These are phyloP conservation scores for Rattus norvegicus DNA, from an alignment of 2,113 vertebrate species.

Conservation along the genomic window DNA sequence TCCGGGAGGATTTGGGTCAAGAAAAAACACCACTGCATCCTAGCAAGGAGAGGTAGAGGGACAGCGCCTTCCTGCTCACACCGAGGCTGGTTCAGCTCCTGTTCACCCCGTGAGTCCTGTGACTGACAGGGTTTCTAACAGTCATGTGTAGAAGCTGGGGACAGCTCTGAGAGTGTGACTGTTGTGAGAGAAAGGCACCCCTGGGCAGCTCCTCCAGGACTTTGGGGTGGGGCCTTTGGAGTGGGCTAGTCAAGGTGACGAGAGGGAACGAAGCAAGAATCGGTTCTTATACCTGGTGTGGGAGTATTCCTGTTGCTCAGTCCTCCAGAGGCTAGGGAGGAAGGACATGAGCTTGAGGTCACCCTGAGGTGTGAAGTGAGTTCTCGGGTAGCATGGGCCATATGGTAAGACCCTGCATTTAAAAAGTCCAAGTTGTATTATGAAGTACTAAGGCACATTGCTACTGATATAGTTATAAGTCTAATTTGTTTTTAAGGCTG, in stretches of 20 bases:
- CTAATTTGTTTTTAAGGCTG: not conserved
- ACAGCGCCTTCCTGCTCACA: not conserved
- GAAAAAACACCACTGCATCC: not conserved
- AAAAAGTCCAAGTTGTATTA: not conserved
- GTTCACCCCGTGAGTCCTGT: not conserved
- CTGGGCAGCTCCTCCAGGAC: not conserved
- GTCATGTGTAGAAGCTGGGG: not conserved
- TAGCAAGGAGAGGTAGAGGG: conserved; percentile 2
- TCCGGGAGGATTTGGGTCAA: not conserved
- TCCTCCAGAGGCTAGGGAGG: not conserved
- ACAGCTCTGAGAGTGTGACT: not conserved
- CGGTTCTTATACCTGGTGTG: not conserved
- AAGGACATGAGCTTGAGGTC: not conserved
- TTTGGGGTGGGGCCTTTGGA: not conserved
- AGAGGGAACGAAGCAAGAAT: not conserved
- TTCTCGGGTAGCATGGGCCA: not conserved
- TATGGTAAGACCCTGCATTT: not conserved
- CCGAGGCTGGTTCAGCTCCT: not conserved
- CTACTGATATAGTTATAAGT: not conserved
- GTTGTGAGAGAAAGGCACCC: not conserved
- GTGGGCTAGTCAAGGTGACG: not conserved
- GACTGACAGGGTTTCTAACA: not conserved
- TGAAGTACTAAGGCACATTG: not conserved
- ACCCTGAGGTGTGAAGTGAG: not conserved
- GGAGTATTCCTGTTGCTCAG: not conserved